phyloP scores from a whole-genome alignment of 2,113 vertebrate genomes.

The Ameiurus melas region DNA sequence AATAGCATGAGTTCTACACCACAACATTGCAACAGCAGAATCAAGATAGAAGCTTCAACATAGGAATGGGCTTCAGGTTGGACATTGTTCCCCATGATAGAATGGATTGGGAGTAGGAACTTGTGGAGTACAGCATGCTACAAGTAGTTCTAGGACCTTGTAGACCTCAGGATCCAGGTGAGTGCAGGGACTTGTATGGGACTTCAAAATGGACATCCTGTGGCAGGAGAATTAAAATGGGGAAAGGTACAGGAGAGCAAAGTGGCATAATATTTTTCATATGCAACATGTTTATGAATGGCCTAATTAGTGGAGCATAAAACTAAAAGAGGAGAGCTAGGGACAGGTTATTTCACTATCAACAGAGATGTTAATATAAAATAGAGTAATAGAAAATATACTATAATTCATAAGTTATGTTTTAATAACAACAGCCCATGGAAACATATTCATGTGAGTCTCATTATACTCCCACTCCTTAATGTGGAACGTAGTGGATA shows the following conservation, averaged over 20 bases:
- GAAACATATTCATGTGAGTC: slow-evolving; percentile 2
- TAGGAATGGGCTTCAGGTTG: not conserved
- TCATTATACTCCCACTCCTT: slow-evolving; percentile 9
- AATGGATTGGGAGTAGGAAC: not conserved
- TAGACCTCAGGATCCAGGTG: not conserved
- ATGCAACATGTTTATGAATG: not conserved
- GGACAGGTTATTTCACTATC: not conserved
- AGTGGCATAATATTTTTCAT: not conserved
- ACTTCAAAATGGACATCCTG: not conserved
- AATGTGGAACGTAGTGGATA: slow-evolving; percentile 16
- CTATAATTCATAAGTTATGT: not conserved
- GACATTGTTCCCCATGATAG: not conserved
- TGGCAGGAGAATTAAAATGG: not conserved
- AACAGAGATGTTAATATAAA: not conserved
- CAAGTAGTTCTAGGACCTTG: not conserved
- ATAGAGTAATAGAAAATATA: not conserved
- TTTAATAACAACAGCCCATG: slow-evolving; percentile 9
- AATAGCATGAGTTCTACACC: not conserved
- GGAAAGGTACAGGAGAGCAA: not conserved
- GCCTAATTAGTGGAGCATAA: slow-evolving; percentile 6
- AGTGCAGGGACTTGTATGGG: not conserved
- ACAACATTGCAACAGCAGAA: not conserved
- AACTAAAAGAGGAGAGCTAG: not conserved
- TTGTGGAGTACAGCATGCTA: not conserved
- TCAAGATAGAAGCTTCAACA: not conserved